These are phyloP conservation scores for Scaptomyza montana DNA, from an alignment of 1,140 invertebrate species.

Conservation along the genomic window DNA sequence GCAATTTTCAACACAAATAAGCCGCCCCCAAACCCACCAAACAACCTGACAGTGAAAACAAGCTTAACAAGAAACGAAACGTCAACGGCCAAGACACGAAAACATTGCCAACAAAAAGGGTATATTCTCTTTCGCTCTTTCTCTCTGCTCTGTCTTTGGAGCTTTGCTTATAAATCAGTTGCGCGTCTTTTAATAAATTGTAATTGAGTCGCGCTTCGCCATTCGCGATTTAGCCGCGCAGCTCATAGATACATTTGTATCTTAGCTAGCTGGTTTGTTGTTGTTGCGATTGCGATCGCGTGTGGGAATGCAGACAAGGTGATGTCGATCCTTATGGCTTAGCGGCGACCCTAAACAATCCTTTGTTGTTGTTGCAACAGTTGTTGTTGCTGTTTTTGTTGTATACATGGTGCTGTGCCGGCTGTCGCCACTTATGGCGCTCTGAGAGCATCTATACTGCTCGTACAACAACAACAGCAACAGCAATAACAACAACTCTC, in stretches of 20 bases:
- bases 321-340: conserved; percentile 68
- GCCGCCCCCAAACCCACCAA: conserved; percentile 48
- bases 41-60: conserved; percentile 41
- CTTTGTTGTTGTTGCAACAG: conserved; percentile 28
- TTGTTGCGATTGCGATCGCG: conserved; percentile 64
- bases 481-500: no score
- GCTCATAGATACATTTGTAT: conserved; percentile 79
- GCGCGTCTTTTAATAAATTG: conserved; percentile 80
- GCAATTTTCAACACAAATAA: conserved; percentile 73
- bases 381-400: conserved; percentile 44
- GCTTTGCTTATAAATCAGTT: conserved; percentile 76
- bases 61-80: conserved; percentile 47
- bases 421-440: conserved; percentile 74
- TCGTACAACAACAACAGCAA: neutral
- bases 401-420: conserved; percentile 78
- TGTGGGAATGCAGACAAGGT: conserved; percentile 72
- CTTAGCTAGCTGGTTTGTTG: conserved; percentile 40
- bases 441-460: conserved; percentile 6
- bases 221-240: conserved; percentile 60
- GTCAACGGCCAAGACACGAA: conserved; percentile 66
- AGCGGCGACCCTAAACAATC: conserved; percentile 64
- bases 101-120: conserved; percentile 48
- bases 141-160: conserved; percentile 9
- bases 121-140: neutral
- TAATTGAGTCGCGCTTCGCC: conserved; percentile 79